Base-by-base conservation (phyloP, 2,888 invertebrate genomes). In the Melanostoma scalare region DNA sequence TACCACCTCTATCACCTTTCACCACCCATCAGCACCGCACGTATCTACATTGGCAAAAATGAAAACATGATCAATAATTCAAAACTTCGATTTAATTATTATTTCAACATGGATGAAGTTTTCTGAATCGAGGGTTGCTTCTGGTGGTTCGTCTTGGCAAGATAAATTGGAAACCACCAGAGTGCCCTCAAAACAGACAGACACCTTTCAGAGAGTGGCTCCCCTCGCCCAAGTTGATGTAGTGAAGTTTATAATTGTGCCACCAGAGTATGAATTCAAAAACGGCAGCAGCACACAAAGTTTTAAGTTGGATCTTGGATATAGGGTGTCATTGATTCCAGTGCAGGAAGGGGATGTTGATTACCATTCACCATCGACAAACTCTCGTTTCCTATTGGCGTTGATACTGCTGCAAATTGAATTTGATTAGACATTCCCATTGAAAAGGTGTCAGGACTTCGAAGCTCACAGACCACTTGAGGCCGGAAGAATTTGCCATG, bases 51-150 rank as follows among this genome's bases (percentile, higher is more conserved):
- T 4, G 1, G 4, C 5, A n/a, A 52, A 65, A 52, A 65, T 52
- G 75, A 68, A 53, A 69, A 76, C 76, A 76, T 69, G 76, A 76
- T 76, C 76, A 76, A 76, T 69, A 76, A 76, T 76, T 76, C 68
- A 76, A 60, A 68, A 76, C 53, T 69, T 69, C 61, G 61, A 76
- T 76, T 76, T 76, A 76, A 76, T 76, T 76, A 69, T 76, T 76
- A 76, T 76, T 76, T 69, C 68, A 76, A 76, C 40, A 38, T 38
- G 38, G 38, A 38, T 38, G 38, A 38, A 38, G 38, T 38, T 38
- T 35, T 40, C 40, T 38, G 6, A 10, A 10, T 38, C 40, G 8
- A 8, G 6, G 10, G 20, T 20, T 20, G 20, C 20, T 20, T 20
- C 20, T 20, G 20, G 20, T 20, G 20, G 20, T 20, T 20, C 20